Evolutionary conservation across 2,797 vertebrate species (phyloP), one percentile per base, ranked within the genome.

Genomic region (Bovichtus variegatus): DNA sequence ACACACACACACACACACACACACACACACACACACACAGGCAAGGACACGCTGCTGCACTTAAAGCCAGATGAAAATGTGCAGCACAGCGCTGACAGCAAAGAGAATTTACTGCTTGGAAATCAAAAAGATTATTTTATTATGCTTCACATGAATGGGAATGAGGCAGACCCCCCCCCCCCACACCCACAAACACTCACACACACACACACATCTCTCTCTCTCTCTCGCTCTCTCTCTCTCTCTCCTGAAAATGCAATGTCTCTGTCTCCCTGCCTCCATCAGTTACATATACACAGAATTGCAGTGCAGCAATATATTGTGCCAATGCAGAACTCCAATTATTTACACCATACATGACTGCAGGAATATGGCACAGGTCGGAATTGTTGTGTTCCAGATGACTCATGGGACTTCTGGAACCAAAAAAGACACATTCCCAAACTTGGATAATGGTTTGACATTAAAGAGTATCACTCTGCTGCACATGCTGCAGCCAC

Each of bases 81-180:
- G 61, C 43, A 40, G 63, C 70, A 29, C 72, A 40, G 64, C 38
- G 10, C 82, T 87, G 81, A 91, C 81, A 87, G 75, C 70, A 87
- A 87, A 90, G 81, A 80, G 71, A 87, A 87, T 91, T 87, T 84
- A 77, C 78, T 68, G 85, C 81, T 77, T 83, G 76, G 86, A 82
- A 84, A 92, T 92, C 86, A 89, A 85, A 92, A 87, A 84, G 71
- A 91, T 91, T 84, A 87, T 87, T 91, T 89, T 87, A 89, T 86
- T 84, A 80, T 81, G 66, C 78, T 34, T 82, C 72, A 84, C 82
- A 86, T 89, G 79, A 91, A 87, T 89, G 74, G 58, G 34, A 82
- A 85, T 62, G 72, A 81, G 53, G 55, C 64, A 31, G 21, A 36
- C 49, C 80, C 59, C 43, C 73, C 71, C 59, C 43, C n/a, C 25